A percentile compares a stretch with the other conserved stretches of the same genome.
phyloP scores from a whole-genome alignment of 2,888 invertebrate genomes.

The Poecilus cupreus region DNA sequence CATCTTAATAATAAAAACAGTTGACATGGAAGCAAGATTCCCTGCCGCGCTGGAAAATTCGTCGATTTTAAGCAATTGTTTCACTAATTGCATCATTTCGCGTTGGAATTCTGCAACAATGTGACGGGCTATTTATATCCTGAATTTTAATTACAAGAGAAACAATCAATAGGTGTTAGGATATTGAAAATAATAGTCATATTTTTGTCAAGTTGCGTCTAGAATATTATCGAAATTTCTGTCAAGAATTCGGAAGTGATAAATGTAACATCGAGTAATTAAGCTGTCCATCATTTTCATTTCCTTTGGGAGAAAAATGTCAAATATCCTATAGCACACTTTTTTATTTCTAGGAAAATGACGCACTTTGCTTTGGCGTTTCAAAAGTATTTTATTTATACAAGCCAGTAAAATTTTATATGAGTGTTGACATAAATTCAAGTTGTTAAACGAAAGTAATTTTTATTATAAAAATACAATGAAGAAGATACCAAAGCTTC shows the following conservation, averaged over 20 bases:
- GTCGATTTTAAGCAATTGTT: background rate
- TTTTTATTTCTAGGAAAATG: too few relatives aligned
- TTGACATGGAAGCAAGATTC: background rate
- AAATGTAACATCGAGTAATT: conserved; percentile 17
- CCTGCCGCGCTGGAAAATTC: background rate
- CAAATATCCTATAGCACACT: background rate
- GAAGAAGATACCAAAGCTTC: too few relatives aligned
- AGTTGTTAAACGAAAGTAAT: too few relatives aligned
- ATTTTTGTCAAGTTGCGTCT: background rate
- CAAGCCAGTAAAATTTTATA: too few relatives aligned
- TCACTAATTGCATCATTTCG: background rate
- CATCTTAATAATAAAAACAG: background rate
- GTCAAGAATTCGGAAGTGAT: background rate
- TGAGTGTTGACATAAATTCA: too few relatives aligned
- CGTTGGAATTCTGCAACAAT: background rate
- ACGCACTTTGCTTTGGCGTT: too few relatives aligned
- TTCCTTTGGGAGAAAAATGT: conserved; percentile 3
- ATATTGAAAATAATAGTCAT: background rate
- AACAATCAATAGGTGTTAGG: background rate
- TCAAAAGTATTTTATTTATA: too few relatives aligned
- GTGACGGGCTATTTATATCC: background rate
- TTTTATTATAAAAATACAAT: too few relatives aligned
- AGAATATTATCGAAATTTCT: background rate
- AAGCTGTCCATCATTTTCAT: conserved; percentile 8
- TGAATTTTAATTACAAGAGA: background rate